phyloP scores from a whole-genome alignment of 2,888 invertebrate species.

The Tenthredo mesomela region DNA sequence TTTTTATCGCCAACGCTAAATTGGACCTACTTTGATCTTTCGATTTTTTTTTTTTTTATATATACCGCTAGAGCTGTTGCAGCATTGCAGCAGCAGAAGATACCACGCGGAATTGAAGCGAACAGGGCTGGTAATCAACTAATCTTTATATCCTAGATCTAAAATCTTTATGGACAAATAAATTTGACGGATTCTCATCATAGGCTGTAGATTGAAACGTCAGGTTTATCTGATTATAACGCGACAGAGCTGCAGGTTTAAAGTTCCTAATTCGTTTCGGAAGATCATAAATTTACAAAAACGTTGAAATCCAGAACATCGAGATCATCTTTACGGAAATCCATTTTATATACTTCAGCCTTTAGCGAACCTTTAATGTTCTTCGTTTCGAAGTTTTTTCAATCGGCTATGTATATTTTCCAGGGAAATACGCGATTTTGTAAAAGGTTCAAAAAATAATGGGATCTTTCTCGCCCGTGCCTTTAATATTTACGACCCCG shows the following conservation, averaged over 20 bases:
- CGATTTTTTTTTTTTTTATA: neutral
- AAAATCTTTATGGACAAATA: neutral
- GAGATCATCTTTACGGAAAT: too few species aligned
- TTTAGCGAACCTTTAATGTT: too few species aligned
- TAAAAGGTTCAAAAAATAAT: too few species aligned
- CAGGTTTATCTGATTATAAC: neutral
- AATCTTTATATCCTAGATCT: neutral
- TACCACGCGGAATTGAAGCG: neutral
- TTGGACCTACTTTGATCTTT: constrained; percentile 58
- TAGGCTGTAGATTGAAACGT: neutral
- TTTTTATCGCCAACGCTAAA: constrained; percentile 61
- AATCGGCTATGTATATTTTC: too few species aligned
- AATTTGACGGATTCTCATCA: neutral
- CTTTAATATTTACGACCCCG: too few species aligned
- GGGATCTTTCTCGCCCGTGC: too few species aligned
- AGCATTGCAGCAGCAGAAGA: neutral
- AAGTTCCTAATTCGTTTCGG: too few species aligned
- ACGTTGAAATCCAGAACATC: too few species aligned
- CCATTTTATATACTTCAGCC: too few species aligned
- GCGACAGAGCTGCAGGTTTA: neutral
- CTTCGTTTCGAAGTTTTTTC: too few species aligned
- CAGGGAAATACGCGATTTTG: too few species aligned
- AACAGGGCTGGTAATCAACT: neutral
- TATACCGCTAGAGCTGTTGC: neutral
- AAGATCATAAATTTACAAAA: too few species aligned